Evolutionary conservation across 1,140 invertebrate species (phyloP).

Genomic region (Luehdorfia chinensis): DNA sequence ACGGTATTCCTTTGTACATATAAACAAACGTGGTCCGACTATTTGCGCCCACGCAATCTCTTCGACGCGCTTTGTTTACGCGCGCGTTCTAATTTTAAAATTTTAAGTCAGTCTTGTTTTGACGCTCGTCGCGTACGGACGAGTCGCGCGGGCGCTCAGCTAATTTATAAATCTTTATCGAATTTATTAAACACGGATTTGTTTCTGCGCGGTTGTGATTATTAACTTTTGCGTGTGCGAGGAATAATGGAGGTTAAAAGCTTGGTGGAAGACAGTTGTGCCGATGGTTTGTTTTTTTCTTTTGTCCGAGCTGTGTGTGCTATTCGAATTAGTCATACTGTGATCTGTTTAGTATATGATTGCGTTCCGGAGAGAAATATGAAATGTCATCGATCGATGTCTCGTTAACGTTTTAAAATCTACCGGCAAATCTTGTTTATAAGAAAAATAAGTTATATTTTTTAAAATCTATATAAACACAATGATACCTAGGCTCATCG

Average conservation of each 20-base stretch:
- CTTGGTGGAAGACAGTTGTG: constrained; percentile 38
- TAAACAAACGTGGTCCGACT: neutral
- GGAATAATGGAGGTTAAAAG: constrained; percentile 40
- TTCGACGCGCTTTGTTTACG: constrained; percentile 42
- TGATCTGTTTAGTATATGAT: too few relatives aligned
- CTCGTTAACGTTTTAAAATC: too few relatives aligned
- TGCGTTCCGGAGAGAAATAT: too few relatives aligned
- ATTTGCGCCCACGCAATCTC: constrained; percentile 32
- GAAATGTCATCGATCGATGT: too few relatives aligned
- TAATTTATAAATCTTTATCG: constrained; percentile 1
- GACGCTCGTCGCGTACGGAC: constrained; percentile 29
- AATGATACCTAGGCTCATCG: too few relatives aligned
- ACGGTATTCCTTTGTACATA: neutral
- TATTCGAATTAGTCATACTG: too few relatives aligned
- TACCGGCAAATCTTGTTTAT: too few relatives aligned
- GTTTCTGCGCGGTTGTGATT: constrained; percentile 10
- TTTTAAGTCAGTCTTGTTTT: constrained; percentile 31
- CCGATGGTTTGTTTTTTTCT: too few relatives aligned
- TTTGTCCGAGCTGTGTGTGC: too few relatives aligned
- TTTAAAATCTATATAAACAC: too few relatives aligned
- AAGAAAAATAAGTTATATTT: too few relatives aligned
- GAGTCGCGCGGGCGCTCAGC: constrained; percentile 21
- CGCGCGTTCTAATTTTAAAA: constrained; percentile 39
- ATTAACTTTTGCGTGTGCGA: constrained; percentile 19
- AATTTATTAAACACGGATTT: too few relatives aligned